Base-by-base conservation (phyloP, 2,113 vertebrate species). In the Amblyopsis rosae region DNA sequence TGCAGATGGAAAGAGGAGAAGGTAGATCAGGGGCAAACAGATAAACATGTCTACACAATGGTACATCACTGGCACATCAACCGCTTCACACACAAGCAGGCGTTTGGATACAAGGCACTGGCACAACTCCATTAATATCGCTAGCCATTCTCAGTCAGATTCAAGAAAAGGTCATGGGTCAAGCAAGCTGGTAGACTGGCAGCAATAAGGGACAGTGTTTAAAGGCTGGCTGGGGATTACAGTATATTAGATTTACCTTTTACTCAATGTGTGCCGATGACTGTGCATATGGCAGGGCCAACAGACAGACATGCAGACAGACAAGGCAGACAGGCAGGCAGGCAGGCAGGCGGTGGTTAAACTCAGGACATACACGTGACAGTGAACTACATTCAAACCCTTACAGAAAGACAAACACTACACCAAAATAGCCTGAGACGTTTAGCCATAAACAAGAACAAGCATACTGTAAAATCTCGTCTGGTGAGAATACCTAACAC, bases 201-300 rank as follows among this genome's bases (percentile, higher is more conserved):
- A 26, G 56, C 68, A 11, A 45, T 35, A 6, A 71, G 41, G 51
- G 62, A 19, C 63, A 15, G 10, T 65, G 59, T 55, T 12, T 26
- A 16, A n/a, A 47, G 80, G 17, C 41, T 12, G 17, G 50, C 47
- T 48, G 51, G 73, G 58, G 56, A 67, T 55, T 51, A 26, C 26
- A 26, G 26, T 26, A 32, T 51, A 53, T 32, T 59, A 65, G 68
- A 90, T 92, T 98, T 98, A 99, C 97, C 96, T 98, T 95, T 95
- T 98, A 93, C 94, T 98, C 96, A 95, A 96, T 50, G 93, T 93
- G 93, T 96, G 96, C 88, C 94, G 96, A 89, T 96, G 95, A 95
- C 96, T 99, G 95, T 80, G 87, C 82, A 93, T 88, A 85, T 76
- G 86, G 93, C 76, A 61, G 83, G 91, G 95, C 94, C 90, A 88